Evolutionary conservation across 2,113 vertebrate genomes (phyloP).

Genomic region (Anhinga rufa): DNA sequence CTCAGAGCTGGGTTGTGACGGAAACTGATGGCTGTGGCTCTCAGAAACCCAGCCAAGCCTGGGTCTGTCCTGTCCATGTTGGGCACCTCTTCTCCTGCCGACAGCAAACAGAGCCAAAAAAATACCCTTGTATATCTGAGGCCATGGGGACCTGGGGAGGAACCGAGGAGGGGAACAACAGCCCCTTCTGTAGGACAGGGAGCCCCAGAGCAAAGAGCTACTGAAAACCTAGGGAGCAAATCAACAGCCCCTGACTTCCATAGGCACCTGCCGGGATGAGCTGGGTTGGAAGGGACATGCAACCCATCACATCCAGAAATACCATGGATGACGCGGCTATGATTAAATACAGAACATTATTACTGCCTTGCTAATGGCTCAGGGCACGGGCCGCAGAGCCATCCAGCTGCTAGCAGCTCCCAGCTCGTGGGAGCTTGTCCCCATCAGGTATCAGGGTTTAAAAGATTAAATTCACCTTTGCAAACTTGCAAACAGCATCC

Average conservation of each 20-base stretch:
- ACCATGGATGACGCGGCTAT: fast-evolving
- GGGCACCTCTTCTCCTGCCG: background rate
- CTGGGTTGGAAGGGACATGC: background rate
- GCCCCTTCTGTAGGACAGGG: background rate
- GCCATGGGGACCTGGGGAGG: background rate
- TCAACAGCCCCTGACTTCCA: background rate
- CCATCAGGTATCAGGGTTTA: background rate
- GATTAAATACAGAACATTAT: background rate
- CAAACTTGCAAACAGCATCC: background rate
- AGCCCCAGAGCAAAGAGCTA: background rate
- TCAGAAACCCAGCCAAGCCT: background rate
- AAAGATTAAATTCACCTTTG: slow-evolving; percentile 4
- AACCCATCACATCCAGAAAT: background rate
- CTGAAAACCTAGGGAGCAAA: background rate
- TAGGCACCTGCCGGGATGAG: background rate
- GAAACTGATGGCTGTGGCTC: background rate
- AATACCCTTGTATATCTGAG: background rate
- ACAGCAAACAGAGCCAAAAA: background rate
- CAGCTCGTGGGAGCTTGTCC: background rate
- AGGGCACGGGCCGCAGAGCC: background rate
- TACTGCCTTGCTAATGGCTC: background rate
- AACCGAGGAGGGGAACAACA: fast-evolving
- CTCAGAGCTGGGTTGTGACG: background rate
- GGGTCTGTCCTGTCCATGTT: fast-evolving
- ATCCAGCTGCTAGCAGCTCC: background rate